A percentile compares a stretch with the other conserved stretches of the same genome.
Evolutionary conservation across 2,888 invertebrate genomes (phyloP).

Genomic region (Caradrina kadenii): DNA sequence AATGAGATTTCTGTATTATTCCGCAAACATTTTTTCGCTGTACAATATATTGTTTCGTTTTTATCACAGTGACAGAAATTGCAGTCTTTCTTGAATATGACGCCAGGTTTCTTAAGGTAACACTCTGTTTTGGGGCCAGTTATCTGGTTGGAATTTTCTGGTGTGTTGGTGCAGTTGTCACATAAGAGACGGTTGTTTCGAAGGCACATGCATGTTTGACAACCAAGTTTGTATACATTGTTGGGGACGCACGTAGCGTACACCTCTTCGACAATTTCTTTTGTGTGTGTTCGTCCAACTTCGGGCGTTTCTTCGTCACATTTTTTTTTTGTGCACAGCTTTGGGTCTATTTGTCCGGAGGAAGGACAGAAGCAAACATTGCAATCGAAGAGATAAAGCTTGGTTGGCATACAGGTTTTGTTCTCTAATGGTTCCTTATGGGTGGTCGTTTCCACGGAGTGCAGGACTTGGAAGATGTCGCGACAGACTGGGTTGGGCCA

Average conservation of each 20-base stretch:
- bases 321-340: constrained; percentile 74
- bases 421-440: constrained; percentile 52
- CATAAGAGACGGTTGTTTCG: constrained; percentile 85
- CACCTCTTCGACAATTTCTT: constrained; percentile 66
- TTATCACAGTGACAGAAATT: constrained; percentile 89
- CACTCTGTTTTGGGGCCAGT: constrained; percentile 55
- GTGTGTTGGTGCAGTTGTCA: constrained; percentile 74
- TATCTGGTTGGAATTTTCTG: constrained; percentile 1
- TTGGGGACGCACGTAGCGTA: constrained; percentile 81
- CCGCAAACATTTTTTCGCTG: constrained; percentile 78
- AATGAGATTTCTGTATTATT: constrained; percentile 28
- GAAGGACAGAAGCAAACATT: constrained; percentile 81
- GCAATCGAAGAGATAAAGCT: constrained; percentile 79
- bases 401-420: constrained; percentile 72
- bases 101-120: constrained; percentile 66
- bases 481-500: constrained; percentile 85
- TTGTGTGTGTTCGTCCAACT: constrained; percentile 50
- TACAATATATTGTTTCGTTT: constrained; percentile 81
- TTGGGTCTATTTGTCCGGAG: constrained; percentile 68
- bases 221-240: constrained; percentile 85
- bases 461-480: constrained; percentile 78
- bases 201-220: constrained; percentile 88
- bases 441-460: constrained; percentile 71
- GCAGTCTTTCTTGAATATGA: constrained; percentile 85
- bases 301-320: constrained; percentile 60